Percentiles rank a stretch among this genome's conserved stretches.
Conservation (phyloP, 1,140 invertebrate species). For the Brachionus rubens region DNA sequence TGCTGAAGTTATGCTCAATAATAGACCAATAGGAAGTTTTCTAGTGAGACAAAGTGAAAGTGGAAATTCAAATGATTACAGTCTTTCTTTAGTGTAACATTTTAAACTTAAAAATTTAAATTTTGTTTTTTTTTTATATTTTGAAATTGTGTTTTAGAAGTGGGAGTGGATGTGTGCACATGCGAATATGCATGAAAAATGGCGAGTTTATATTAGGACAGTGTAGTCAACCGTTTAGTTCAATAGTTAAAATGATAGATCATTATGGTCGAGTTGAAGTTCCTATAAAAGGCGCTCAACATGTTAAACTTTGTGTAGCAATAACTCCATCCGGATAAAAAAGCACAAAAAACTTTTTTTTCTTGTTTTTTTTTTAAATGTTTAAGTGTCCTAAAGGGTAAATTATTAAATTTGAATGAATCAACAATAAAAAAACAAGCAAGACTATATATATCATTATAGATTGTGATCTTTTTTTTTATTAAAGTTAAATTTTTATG, state of each 20-base stretch:
- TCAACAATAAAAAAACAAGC: too few species aligned
- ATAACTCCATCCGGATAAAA: neutral
- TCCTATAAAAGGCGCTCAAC: slow-evolving; percentile 34
- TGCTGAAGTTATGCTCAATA: slow-evolving; percentile 29
- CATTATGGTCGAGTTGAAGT: slow-evolving; percentile 30
- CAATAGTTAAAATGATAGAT: slow-evolving; percentile 32
- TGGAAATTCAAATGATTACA: slow-evolving; percentile 46
- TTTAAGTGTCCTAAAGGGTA: too few species aligned
- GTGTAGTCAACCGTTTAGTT: slow-evolving; percentile 41
- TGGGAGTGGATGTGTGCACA: slow-evolving; percentile 41
- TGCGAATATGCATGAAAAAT: slow-evolving; percentile 44
- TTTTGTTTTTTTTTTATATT: neutral
- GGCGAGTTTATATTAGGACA: slow-evolving; percentile 45
- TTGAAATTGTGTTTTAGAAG: slow-evolving; percentile 21
- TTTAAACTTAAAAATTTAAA: neutral
- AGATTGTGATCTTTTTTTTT: too few species aligned
- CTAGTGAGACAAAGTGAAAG: slow-evolving; percentile 46
- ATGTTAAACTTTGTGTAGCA: slow-evolving; percentile 38
- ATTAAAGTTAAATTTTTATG: too few species aligned
- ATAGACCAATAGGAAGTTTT: slow-evolving; percentile 40
- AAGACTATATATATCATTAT: too few species aligned
- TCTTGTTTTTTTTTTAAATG: too few species aligned
- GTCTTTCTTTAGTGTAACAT: slow-evolving; percentile 35
- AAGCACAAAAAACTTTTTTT: too few species aligned
- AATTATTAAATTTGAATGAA: too few species aligned